phyloP scores from a whole-genome alignment of 2,888 invertebrate species.

The Leptopilina drosophilae region DNA sequence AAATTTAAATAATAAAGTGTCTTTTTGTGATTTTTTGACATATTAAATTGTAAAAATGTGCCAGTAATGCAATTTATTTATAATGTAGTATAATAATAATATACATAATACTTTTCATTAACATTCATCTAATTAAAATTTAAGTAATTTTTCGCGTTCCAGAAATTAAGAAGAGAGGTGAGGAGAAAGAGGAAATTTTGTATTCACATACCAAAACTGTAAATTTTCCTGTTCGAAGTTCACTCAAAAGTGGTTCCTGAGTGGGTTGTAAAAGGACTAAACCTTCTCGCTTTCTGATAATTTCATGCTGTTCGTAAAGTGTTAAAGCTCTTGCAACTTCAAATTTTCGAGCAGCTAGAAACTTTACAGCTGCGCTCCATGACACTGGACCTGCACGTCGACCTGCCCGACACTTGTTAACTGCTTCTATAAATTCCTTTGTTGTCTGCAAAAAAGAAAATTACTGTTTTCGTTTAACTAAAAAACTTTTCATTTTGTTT shows the following conservation, averaged over 20 bases:
- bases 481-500: background rate
- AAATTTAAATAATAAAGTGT: too few relatives aligned
- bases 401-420: conserved; percentile 82
- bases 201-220: conserved; percentile 89
- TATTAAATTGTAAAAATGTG: too few relatives aligned
- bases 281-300: conserved; percentile 91
- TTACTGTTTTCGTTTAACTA: conserved; percentile 8
- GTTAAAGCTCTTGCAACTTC: conserved; percentile 93
- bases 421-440: conserved; percentile 87
- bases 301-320: conserved; percentile 95
- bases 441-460: conserved; percentile 82
- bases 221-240: conserved; percentile 95
- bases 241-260: conserved; percentile 89
- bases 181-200: background rate
- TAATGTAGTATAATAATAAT: too few relatives aligned
- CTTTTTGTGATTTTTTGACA: too few relatives aligned
- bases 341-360: conserved; percentile 95
- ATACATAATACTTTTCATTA: too few relatives aligned
- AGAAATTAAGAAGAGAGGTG: conserved; percentile 23
- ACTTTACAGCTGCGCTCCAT: conserved; percentile 94
- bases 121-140: too few relatives aligned
- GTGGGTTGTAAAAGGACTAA: conserved; percentile 90
- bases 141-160: too few relatives aligned
- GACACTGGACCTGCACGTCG: conserved; percentile 81
- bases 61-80: too few relatives aligned